A percentile compares a stretch with the other conserved stretches of the same genome.
These are phyloP conservation scores for Dryoscopus gambensis DNA, from an alignment of 2,113 vertebrate species.

Conservation along the genomic window DNA sequence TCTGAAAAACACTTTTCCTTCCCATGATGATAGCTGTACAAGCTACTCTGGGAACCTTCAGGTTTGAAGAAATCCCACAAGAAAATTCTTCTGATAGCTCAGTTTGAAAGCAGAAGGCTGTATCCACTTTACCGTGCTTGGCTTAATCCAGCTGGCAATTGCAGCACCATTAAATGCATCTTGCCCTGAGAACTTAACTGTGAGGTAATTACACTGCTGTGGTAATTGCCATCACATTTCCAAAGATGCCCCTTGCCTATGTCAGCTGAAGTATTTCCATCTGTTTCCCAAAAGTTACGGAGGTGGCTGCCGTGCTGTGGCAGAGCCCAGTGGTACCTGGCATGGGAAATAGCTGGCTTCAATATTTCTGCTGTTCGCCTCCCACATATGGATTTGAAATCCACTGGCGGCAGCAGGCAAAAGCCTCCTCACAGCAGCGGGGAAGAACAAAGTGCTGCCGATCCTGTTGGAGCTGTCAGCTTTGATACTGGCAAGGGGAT, in stretches of 20 bases:
- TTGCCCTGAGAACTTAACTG: background rate
- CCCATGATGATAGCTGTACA: background rate
- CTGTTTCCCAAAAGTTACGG: background rate
- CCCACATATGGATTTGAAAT: background rate
- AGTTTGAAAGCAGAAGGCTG: background rate
- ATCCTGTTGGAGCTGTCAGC: background rate
- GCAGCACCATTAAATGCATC: background rate
- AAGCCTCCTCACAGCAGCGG: accelerated
- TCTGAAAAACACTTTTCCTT: background rate
- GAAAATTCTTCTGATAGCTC: background rate
- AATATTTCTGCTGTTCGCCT: background rate
- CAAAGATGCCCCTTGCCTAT: background rate
- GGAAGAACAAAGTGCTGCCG: background rate
- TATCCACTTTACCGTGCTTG: background rate
- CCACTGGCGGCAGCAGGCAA: background rate
- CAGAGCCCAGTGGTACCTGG: background rate
- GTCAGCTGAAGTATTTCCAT: background rate
- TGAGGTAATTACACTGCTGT: background rate
- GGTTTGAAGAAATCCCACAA: background rate
- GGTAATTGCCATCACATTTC: background rate
- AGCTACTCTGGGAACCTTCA: background rate
- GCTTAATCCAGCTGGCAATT: constrained; percentile 1
- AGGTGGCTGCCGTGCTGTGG: background rate
- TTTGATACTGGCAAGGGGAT: background rate
- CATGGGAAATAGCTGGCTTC: background rate